Evolutionary conservation across 2,888 invertebrate species (phyloP), one percentile per base, ranked within the genome.

Genomic region (Junonia oenone): DNA sequence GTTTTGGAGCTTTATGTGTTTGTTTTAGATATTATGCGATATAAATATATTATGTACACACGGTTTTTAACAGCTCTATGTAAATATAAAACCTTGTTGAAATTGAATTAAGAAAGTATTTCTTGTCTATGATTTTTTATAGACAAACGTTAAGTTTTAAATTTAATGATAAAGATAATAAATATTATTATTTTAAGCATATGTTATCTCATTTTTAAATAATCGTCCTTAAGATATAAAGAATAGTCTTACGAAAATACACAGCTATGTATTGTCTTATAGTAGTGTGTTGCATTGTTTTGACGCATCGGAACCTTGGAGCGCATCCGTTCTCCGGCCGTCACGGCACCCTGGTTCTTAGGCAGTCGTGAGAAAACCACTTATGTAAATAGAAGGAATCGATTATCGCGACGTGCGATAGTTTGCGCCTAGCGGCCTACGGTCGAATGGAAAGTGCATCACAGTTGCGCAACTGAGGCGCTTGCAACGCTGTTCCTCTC

Each of bases 311-410:
- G 71, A 80, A 77, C 83, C 87, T 84, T 83, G 84, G 81, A 75
- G 68, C 69, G 73, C 78, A 81, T 81, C 81, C 86, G 72, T 69
- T 85, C 83, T 79, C 59, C 66, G 75, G 67, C 78, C 80, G 75
- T 79, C 83, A 78, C 76, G 75, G 66, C 75, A 81, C 75, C 80
- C 81, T 70, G 81, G 73, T 75, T 86, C 66, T 59, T 69, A 73
- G 81, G 76, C 81, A 83, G 77, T 70, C 86, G 88, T 86, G 88
- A 84, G 88, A 88, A 84, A 75, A 79, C 72, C 77, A 77, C 78
- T 85, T 81, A 86, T 82, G 83, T 75, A 79, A 83, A 85, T 84
- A 78, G 73, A 74, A 75, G 81, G 84, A 82, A 86, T 85, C 83
- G 85, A 87, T 87, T 84, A 87, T 80, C 69, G 72, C 68, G 71